Evolutionary conservation across 2,888 invertebrate genomes (phyloP).

Genomic region (Crepidodera aurea): DNA sequence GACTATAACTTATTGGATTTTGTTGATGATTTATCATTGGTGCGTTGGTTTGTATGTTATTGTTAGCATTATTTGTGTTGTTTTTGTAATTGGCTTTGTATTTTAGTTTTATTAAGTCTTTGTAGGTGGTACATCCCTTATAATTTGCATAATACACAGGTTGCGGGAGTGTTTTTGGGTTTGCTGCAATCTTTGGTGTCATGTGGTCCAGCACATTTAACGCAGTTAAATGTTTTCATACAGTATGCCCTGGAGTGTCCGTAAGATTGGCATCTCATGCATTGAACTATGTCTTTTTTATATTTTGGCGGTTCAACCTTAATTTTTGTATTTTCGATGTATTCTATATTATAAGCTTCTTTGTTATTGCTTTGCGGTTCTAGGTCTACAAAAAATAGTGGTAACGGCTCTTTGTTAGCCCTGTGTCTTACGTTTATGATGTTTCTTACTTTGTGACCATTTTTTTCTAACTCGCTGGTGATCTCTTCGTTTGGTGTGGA

Average conservation of each 20-base stretch:
- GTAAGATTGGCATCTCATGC: background rate
- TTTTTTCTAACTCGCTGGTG: background rate
- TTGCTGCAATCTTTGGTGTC: background rate
- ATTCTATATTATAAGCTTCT: background rate
- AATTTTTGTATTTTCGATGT: background rate
- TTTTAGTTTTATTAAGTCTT: no score
- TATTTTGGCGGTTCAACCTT: background rate
- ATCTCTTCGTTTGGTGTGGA: constrained; percentile 7
- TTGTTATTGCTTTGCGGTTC: background rate
- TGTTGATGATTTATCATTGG: no score
- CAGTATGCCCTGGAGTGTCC: background rate
- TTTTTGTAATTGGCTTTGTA: no score
- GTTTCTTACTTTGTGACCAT: background rate
- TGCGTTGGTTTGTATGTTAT: no score
- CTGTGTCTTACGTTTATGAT: constrained; percentile 8
- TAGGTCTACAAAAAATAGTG: background rate
- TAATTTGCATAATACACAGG: background rate
- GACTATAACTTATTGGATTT: no score
- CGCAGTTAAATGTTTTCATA: background rate
- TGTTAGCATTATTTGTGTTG: no score
- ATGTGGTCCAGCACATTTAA: background rate
- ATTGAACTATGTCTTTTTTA: background rate
- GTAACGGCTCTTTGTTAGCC: constrained; percentile 3
- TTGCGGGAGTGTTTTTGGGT: background rate
- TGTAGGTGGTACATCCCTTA: no score